Evolutionary conservation across 2,113 vertebrate species (phyloP).

Genomic region (Aegithalos caudatus): DNA sequence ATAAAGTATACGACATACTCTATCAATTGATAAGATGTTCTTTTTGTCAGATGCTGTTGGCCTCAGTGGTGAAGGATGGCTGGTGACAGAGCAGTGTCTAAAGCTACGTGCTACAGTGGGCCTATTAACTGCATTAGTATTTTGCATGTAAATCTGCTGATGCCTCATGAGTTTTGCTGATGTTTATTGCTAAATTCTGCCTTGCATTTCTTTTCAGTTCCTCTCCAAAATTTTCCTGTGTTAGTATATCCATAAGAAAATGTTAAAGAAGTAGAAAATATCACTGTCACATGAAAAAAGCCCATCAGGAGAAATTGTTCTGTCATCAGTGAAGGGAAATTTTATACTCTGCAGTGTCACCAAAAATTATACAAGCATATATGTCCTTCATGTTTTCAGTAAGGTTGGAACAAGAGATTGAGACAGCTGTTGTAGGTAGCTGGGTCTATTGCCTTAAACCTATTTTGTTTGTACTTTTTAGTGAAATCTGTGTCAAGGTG

Average conservation of each 20-base stretch:
- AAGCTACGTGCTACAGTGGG: background rate
- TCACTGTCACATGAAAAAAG: slow-evolving; percentile 21
- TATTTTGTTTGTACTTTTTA: background rate
- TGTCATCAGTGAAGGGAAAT: background rate
- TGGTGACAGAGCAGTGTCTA: background rate
- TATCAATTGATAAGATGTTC: background rate
- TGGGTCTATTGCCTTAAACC: background rate
- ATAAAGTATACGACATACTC: background rate
- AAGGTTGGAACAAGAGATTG: background rate
- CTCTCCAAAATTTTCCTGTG: slow-evolving; percentile 11
- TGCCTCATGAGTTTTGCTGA: background rate
- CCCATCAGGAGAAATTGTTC: background rate
- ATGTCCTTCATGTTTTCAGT: background rate
- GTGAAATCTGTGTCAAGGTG: background rate
- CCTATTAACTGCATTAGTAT: background rate
- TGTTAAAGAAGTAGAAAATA: slow-evolving; percentile 38
- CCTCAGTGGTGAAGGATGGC: background rate
- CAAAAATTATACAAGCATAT: background rate
- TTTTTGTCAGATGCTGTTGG: background rate
- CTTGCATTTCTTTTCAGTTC: slow-evolving; percentile 12
- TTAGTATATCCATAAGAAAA: slow-evolving; percentile 35
- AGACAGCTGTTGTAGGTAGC: slow-evolving; percentile 34
- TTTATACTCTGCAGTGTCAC: slow-evolving; percentile 14
- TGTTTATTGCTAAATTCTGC: background rate
- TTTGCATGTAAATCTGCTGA: background rate